phyloP scores from a whole-genome alignment of 1,140 invertebrate species.

The Trachelipus rathkii region DNA sequence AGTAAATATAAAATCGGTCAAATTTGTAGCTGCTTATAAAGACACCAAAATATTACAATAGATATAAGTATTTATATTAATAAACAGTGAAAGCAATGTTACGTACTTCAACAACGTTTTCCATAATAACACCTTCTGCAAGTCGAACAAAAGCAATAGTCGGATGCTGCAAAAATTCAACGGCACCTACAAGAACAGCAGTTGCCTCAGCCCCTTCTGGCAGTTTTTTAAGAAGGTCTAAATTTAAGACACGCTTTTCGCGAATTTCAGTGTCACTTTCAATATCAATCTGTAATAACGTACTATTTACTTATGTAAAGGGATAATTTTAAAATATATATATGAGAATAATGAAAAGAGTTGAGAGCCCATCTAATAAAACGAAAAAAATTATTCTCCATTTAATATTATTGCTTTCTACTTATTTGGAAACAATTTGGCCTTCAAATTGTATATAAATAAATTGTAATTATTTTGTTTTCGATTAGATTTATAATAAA shows the following conservation, averaged over 20 bases:
- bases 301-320: too few species aligned
- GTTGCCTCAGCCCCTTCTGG: constrained; percentile 82
- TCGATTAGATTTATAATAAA: too few species aligned
- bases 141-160: constrained; percentile 88
- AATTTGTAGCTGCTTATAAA: not conserved
- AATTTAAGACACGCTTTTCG: constrained; percentile 55
- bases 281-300: constrained; percentile 34
- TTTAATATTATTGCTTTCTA: too few species aligned
- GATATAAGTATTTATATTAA: not conserved
- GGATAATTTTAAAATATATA: too few species aligned
- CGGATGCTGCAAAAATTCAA: constrained; percentile 82
- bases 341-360: too few species aligned
- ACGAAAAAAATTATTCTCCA: too few species aligned
- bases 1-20: not conserved
- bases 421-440: too few species aligned
- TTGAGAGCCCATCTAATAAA: too few species aligned
- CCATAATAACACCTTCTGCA: constrained; percentile 76
- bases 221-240: constrained; percentile 79
- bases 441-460: too few species aligned
- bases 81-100: not conserved
- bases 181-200: constrained; percentile 80
- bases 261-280: constrained; percentile 28
- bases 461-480: too few species aligned
- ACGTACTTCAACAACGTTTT: constrained; percentile 75
- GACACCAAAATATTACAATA: not conserved